phyloP scores from a whole-genome alignment of 2,113 vertebrate genomes.

The Natator depressus region DNA sequence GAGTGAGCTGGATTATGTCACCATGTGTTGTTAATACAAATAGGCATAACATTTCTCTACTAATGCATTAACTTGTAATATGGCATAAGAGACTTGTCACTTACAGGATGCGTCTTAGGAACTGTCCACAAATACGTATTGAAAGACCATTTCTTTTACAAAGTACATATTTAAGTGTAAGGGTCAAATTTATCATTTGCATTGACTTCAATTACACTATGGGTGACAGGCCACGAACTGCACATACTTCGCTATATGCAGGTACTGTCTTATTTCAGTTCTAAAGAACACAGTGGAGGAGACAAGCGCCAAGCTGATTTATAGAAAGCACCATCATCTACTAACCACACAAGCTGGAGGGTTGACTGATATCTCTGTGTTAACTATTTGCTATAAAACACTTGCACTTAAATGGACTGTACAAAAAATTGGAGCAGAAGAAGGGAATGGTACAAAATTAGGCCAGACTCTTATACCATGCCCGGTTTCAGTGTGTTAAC shows the following conservation, averaged over 20 bases:
- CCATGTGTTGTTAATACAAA: neutral
- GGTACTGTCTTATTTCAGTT: neutral
- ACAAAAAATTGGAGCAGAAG: neutral
- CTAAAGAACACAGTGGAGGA: neutral
- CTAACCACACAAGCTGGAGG: neutral
- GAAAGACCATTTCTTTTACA: slow-evolving; percentile 23
- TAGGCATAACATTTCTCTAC: slow-evolving; percentile 12
- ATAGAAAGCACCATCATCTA: neutral
- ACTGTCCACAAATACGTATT: neutral
- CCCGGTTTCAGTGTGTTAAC: slow-evolving; percentile 4
- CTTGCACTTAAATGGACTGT: neutral
- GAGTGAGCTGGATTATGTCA: neutral
- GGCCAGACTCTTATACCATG: neutral
- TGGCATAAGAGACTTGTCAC: neutral
- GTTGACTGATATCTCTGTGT: neutral
- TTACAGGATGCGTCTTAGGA: neutral
- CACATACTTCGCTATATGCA: neutral
- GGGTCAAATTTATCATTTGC: neutral
- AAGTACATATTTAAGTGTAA: neutral
- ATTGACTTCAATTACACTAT: neutral
- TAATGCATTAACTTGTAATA: neutral
- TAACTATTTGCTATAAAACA: neutral
- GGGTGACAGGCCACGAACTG: no score
- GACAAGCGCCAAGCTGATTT: neutral
- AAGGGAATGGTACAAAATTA: neutral